phyloP scores from a whole-genome alignment of 1,140 invertebrate species.

The Harlomillsia oculata region DNA sequence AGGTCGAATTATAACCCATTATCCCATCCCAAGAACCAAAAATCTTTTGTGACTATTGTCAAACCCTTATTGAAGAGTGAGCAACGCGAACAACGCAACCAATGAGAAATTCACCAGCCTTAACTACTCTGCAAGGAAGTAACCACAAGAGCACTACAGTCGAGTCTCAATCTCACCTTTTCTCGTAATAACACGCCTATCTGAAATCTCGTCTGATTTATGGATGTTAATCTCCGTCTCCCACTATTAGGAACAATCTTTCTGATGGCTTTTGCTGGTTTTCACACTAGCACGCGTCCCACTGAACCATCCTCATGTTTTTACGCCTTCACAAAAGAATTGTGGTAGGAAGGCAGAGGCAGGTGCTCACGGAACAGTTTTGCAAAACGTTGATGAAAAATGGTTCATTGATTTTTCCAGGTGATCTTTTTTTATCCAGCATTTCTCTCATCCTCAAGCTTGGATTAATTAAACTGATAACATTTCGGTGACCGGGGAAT shows the following conservation, averaged over 20 bases:
- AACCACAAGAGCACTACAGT: neutral
- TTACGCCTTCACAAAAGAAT: no score
- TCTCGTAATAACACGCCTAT: constrained; percentile 9
- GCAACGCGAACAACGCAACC: neutral
- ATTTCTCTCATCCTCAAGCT: no score
- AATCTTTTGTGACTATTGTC: neutral
- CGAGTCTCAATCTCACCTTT: no score
- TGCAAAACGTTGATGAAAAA: no score
- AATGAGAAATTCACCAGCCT: neutral
- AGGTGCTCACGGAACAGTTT: no score
- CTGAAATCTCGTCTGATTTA: constrained; percentile 9
- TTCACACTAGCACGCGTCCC: constrained; percentile 5
- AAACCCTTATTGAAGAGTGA: neutral
- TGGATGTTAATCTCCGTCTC: constrained; percentile 13
- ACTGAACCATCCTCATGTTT: neutral
- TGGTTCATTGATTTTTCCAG: no score
- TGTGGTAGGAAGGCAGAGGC: no score
- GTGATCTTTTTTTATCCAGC: no score
- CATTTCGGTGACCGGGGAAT: no score
- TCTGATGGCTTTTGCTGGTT: constrained; percentile 2
- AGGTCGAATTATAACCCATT: no score
- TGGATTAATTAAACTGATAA: no score
- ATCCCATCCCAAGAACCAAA: no score
- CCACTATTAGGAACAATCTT: constrained; percentile 13
- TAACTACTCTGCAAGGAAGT: neutral